Evolutionary conservation across 2,113 vertebrate species (phyloP).

Genomic region (Halcyon malimbica): DNA sequence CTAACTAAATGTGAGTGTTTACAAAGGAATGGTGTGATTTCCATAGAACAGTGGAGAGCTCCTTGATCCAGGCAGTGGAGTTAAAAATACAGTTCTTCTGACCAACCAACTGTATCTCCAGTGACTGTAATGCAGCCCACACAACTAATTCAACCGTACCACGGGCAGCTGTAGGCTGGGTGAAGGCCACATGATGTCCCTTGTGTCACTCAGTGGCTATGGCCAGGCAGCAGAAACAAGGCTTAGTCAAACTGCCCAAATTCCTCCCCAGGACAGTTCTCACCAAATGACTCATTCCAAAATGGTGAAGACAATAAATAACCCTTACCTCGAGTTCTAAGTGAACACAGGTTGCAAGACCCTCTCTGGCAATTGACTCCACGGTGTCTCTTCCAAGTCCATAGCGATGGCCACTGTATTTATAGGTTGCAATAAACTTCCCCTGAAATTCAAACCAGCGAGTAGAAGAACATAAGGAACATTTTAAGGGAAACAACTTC

Average conservation of each 20-base stretch:
- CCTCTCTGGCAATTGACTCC: conserved; percentile 87
- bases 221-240: not conserved
- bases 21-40: not conserved
- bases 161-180: not conserved
- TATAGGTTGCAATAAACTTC: conserved; percentile 86
- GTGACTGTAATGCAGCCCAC: not conserved
- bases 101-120: not conserved
- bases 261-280: not conserved
- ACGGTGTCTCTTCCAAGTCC: conserved; percentile 87
- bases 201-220: not conserved
- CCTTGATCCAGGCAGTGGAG: not conserved
- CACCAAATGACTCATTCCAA: not conserved
- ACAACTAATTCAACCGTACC: not conserved
- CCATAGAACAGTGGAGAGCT: not conserved
- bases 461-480: not conserved
- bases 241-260: not conserved
- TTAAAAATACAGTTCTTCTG: not conserved
- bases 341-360: conserved; percentile 88
- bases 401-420: conserved; percentile 78
- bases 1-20: not conserved
- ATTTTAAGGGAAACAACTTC: not conserved
- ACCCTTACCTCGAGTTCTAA: conserved; percentile 89
- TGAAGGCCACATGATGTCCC: not conserved
- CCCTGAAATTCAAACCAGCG: conserved; percentile 79
- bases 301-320: not conserved